These are phyloP conservation scores for Spisula subtruncata DNA, from an alignment of 2,888 invertebrate species.

Conservation along the genomic window DNA sequence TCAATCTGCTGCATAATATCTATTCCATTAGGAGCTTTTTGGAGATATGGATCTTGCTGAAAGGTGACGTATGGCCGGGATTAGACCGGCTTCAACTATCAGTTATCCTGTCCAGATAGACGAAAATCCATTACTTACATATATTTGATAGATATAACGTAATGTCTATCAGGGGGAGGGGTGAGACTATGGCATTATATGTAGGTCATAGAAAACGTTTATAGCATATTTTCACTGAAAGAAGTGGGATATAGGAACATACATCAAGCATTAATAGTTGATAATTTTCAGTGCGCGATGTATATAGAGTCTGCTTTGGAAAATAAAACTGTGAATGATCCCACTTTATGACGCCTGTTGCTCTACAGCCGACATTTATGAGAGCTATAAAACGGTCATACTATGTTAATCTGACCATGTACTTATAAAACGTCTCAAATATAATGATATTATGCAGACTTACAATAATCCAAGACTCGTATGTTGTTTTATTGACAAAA, in stretches of 20 bases:
- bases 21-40: slow-evolving; percentile 22
- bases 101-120: slow-evolving; percentile 29
- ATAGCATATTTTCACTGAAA: not conserved
- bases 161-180: not conserved
- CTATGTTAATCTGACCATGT: not conserved
- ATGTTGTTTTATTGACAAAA: too few relatives aligned
- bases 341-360: not conserved
- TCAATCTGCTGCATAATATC: slow-evolving; percentile 8
- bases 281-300: too few relatives aligned
- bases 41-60: slow-evolving; percentile 11
- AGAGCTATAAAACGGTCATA: not conserved
- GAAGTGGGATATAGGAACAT: not conserved
- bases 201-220: not conserved
- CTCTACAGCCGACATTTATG: not conserved
- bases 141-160: slow-evolving; percentile 21
- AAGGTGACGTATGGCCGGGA: slow-evolving; percentile 23
- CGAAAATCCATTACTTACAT: slow-evolving; percentile 16
- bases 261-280: slow-evolving; percentile 2
- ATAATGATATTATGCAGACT: too few relatives aligned
- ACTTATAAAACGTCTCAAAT: too few relatives aligned
- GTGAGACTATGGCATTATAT: not conserved
- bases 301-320: slow-evolving; percentile 10
- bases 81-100: slow-evolving; percentile 26
- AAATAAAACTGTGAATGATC: not conserved
- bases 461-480: too few relatives aligned